phyloP scores from a whole-genome alignment of 2,888 invertebrate genomes.

The Epsilonema sp. region DNA sequence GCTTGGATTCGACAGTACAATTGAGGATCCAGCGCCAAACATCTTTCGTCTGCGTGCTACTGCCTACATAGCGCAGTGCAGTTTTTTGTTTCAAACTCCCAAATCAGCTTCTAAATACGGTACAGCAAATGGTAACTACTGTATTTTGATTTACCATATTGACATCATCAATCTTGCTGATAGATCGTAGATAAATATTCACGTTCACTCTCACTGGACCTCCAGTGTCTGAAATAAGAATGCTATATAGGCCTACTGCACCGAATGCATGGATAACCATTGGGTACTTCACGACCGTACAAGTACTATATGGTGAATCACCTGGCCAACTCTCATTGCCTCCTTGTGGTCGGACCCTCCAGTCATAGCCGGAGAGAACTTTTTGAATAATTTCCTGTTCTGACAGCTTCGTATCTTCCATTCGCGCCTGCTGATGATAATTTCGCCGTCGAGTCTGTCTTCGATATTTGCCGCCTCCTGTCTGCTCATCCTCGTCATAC shows the following conservation, averaged over 20 bases:
- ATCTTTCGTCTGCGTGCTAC: not conserved
- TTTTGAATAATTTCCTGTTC: too few species aligned
- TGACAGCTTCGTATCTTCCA: too few species aligned
- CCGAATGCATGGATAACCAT: too few species aligned
- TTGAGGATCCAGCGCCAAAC: too few species aligned
- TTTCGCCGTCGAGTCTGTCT: too few species aligned
- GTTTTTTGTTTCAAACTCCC: not conserved
- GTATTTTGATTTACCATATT: slow-evolving; percentile 71
- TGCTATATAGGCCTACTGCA: not conserved
- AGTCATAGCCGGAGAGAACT: slow-evolving; percentile 10
- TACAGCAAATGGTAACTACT: not conserved
- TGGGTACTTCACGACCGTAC: too few species aligned
- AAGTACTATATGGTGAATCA: not conserved
- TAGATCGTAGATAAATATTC: slow-evolving; percentile 91
- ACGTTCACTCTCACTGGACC: slow-evolving; percentile 86
- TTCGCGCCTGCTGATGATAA: too few species aligned
- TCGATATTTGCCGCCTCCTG: too few species aligned
- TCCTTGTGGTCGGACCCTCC: slow-evolving; percentile 9
- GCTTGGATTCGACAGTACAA: too few species aligned
- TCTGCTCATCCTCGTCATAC: too few species aligned
- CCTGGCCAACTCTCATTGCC: slow-evolving; percentile 4
- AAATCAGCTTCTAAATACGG: too few species aligned
- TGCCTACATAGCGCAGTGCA: not conserved
- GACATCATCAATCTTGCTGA: slow-evolving; percentile 91
- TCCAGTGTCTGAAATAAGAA: slow-evolving; percentile 36